Evolutionary conservation across 2,888 invertebrate genomes (phyloP).

Genomic region (Campopleginae sp.): DNA sequence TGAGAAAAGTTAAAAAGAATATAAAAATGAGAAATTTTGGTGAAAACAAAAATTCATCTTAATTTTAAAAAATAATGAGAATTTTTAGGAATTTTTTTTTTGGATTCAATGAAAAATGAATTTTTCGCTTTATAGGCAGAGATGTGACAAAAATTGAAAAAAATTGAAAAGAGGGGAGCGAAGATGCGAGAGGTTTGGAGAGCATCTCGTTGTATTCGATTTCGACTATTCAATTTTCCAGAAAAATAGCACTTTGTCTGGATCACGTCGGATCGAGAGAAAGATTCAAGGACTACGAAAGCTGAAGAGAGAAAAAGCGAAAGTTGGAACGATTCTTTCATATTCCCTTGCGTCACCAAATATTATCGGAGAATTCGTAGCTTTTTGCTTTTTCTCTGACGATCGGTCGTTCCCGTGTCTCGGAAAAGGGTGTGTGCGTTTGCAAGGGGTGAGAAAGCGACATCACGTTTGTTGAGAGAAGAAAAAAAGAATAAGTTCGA

Average conservation of each 20-base stretch:
- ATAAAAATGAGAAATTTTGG: background rate
- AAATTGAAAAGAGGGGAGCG: constrained; percentile 28
- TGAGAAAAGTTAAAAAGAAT: background rate
- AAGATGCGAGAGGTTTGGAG: constrained; percentile 26
- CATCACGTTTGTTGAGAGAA: constrained; percentile 58
- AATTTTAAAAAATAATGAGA: background rate
- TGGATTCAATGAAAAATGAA: background rate
- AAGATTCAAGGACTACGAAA: constrained; percentile 11
- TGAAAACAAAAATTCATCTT: background rate
- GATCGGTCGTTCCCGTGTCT: constrained; percentile 40
- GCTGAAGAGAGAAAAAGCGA: background rate
- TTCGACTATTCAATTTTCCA: constrained; percentile 82
- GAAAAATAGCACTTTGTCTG: constrained; percentile 78
- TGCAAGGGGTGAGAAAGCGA: constrained; percentile 65
- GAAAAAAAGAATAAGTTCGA: constrained; percentile 81
- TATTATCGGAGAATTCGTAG: constrained; percentile 75
- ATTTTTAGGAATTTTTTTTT: background rate
- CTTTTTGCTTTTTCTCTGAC: constrained; percentile 52
- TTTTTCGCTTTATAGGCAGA: background rate
- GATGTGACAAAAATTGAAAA: constrained; percentile 24
- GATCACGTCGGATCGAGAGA: constrained; percentile 6
- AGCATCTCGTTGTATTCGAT: constrained; percentile 75
- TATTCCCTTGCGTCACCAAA: constrained; percentile 66
- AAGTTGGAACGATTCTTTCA: constrained; percentile 50
- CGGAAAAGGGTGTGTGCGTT: constrained; percentile 53